Evolutionary conservation across 2,888 invertebrate species (phyloP).

Genomic region (Harmothoe impar): DNA sequence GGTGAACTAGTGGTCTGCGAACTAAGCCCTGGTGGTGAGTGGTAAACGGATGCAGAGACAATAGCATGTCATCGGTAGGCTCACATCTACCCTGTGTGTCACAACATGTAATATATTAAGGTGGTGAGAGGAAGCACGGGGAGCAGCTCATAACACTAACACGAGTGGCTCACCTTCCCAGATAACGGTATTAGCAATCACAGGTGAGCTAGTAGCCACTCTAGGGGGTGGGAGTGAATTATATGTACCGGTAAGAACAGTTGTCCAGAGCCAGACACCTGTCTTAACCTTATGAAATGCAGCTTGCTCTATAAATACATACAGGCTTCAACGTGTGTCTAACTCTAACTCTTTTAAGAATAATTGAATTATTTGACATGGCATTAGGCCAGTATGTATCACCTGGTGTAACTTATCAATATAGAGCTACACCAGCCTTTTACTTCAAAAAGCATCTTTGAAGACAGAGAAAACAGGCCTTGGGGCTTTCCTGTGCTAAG

Average conservation of each 20-base stretch:
- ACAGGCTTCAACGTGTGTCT: not conserved
- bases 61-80: not conserved
- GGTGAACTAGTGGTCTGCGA: too few relatives aligned
- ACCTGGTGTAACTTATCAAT: too few relatives aligned
- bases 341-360: too few relatives aligned
- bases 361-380: too few relatives aligned
- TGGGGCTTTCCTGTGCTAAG: too few relatives aligned
- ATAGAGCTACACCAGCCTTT: too few relatives aligned
- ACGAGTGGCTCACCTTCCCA: not conserved
- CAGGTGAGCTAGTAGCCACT: not conserved
- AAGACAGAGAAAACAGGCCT: too few relatives aligned
- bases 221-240: not conserved
- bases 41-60: not conserved
- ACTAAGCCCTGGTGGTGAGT: too few relatives aligned
- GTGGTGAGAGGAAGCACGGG: not conserved
- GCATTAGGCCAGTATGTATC: too few relatives aligned
- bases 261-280: not conserved
- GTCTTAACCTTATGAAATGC: not conserved
- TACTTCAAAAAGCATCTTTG: too few relatives aligned
- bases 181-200: not conserved
- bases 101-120: not conserved
- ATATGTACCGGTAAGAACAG: not conserved
- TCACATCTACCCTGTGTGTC: not conserved
- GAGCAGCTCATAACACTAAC: conserved; percentile 19
- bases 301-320: not conserved